Conservation (phyloP, 2,888 invertebrate genomes). For the Pteria penguin region DNA sequence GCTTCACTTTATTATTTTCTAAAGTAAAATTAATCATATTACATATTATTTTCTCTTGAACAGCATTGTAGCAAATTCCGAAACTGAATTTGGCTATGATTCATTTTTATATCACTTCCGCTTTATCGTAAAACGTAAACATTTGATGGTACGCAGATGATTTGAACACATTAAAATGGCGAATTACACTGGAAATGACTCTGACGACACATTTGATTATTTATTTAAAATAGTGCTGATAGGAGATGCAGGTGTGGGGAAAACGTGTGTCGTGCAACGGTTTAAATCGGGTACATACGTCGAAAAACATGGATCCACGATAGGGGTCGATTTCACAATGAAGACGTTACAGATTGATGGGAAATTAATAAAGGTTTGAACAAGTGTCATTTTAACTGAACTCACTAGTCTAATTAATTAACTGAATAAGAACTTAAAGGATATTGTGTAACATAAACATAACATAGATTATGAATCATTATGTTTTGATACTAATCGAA, state of each 20-base stretch:
- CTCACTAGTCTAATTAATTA: too few species aligned
- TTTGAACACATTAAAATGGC: conserved; percentile 54
- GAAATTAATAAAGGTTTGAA: conserved; percentile 94
- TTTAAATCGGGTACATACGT: conserved; percentile 97
- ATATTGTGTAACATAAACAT: too few species aligned
- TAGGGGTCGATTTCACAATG: conserved; percentile 99
- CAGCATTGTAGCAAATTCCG: too few species aligned
- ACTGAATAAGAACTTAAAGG: too few species aligned
- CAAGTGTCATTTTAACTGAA: too few species aligned
- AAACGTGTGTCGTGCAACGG: conserved; percentile 96
- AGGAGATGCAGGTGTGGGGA: conserved; percentile 85
- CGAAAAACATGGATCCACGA: conserved; percentile 95
- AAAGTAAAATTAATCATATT: too few species aligned
- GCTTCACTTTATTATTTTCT: too few species aligned
- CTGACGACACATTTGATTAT: conserved; percentile 88
- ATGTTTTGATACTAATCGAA: too few species aligned
- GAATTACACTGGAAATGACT: conserved; percentile 68
- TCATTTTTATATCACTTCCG: too few species aligned
- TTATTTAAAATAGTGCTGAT: conserved; percentile 96
- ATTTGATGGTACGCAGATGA: conserved; percentile 11
- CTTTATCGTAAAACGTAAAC: conserved; percentile 22
- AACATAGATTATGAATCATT: too few species aligned
- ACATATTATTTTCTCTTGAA: too few species aligned
- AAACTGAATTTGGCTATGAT: too few species aligned
- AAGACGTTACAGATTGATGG: conserved; percentile 96